Conservation (phyloP, 2,113 vertebrate genomes). For the Platanista minor region DNA sequence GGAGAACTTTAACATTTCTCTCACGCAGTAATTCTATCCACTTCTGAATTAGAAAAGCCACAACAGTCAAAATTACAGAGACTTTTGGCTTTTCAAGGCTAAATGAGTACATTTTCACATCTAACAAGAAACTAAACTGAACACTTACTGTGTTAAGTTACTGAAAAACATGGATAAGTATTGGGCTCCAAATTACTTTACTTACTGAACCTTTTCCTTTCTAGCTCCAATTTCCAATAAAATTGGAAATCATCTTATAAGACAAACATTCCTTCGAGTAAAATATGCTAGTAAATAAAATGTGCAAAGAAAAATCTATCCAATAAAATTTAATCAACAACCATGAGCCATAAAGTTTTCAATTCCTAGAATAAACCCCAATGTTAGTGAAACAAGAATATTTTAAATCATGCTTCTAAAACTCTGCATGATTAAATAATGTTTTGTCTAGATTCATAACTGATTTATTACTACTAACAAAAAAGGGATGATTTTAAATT, state of each 20-base stretch:
- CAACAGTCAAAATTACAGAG: conserved; percentile 3
- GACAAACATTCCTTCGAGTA: neutral
- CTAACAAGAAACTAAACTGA: neutral
- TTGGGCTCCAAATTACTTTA: neutral
- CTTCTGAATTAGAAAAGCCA: neutral
- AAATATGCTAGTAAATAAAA: conserved; percentile 5
- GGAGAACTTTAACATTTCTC: conserved; percentile 10
- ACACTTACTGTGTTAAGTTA: neutral
- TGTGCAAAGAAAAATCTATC: neutral
- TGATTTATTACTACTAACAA: neutral
- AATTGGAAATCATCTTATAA: neutral
- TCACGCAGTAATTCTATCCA: neutral
- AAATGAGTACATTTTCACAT: neutral
- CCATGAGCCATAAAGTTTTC: neutral
- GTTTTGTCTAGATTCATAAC: neutral
- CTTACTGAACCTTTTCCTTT: neutral
- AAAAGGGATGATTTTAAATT: neutral
- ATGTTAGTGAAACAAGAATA: neutral
- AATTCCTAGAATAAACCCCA: neutral
- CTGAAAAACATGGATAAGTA: neutral
- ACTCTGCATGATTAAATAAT: neutral
- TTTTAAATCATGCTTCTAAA: conserved; percentile 11
- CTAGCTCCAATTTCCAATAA: neutral
- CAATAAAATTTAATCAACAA: conserved; percentile 1
- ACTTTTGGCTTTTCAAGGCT: conserved; percentile 5